Evolutionary conservation across 64 coral and sea anemone genomes (phyloP).

Genomic region (Pocillopora damicornis): DNA sequence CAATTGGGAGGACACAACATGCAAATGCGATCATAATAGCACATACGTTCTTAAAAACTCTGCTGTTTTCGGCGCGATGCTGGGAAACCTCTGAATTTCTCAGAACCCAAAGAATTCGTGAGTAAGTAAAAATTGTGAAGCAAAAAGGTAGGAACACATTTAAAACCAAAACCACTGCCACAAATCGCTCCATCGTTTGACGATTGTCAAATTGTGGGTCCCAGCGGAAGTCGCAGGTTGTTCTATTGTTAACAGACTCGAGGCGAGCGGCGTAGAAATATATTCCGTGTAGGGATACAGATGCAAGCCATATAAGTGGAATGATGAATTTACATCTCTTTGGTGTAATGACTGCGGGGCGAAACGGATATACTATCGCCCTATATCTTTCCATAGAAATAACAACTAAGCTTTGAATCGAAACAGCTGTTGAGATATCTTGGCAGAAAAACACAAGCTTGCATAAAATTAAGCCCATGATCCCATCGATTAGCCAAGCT

Average conservation of each 20-base stretch:
- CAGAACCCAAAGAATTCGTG: conserved; percentile 33
- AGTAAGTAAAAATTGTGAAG: not conserved
- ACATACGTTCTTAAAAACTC: not conserved
- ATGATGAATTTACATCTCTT: conserved; percentile 13
- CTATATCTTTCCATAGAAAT: conserved; percentile 49
- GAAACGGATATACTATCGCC: conserved; percentile 42
- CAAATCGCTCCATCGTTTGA: not conserved
- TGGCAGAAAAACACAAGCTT: conserved; percentile 37
- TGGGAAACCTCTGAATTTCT: not conserved
- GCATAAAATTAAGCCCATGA: conserved; percentile 23
- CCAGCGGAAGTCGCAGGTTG: not conserved
- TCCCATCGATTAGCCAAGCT: conserved; percentile 35
- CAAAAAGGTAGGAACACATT: conserved; percentile 1
- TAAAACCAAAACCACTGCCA: not conserved
- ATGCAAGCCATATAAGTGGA: conserved; percentile 22
- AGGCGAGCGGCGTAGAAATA: conserved; percentile 38
- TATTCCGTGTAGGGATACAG: not conserved
- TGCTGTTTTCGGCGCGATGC: not conserved
- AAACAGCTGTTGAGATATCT: conserved; percentile 37
- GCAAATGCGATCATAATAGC: not conserved
- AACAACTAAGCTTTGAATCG: conserved; percentile 45
- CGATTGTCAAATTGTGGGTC: conserved; percentile 17
- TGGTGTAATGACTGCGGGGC: conserved; percentile 13
- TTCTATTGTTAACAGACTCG: not conserved
- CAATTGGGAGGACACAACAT: too few relatives aligned